Evolutionary conservation across 2,888 invertebrate genomes (phyloP).

Genomic region (Cheiracanthium punctorium): DNA sequence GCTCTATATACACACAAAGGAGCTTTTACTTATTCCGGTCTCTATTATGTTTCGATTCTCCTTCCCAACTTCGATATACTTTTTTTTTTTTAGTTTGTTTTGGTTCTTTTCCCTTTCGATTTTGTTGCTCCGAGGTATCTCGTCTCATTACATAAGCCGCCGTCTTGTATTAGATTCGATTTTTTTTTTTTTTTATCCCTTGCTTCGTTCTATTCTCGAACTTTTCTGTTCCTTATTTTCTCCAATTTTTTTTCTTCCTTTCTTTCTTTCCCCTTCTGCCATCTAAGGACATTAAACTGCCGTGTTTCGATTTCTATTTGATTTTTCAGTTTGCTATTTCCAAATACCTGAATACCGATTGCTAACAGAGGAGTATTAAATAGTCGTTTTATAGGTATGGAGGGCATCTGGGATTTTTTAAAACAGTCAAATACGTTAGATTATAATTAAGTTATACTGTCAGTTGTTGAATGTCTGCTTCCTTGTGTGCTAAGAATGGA

Average conservation of each 20-base stretch:
- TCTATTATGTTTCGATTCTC: conserved; percentile 65
- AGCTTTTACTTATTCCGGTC: conserved; percentile 53
- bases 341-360: no score
- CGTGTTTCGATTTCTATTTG: conserved; percentile 12
- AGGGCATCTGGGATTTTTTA: no score
- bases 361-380: no score
- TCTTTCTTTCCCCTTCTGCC: neutral
- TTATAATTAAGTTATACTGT: no score
- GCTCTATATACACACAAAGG: conserved; percentile 26
- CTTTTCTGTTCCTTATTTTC: conserved; percentile 12
- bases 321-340: no score
- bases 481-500: no score
- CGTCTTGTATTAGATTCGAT: conserved; percentile 50
- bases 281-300: conserved; percentile 32
- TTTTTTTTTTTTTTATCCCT: conserved; percentile 38
- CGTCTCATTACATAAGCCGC: conserved; percentile 66
- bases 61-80: conserved; percentile 21
- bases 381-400: no score
- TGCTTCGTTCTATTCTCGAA: neutral
- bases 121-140: conserved; percentile 62
- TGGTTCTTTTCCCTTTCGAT: conserved; percentile 43
- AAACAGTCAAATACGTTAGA: no score
- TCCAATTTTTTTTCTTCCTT: neutral
- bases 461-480: no score
- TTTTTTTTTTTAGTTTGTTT: conserved; percentile 24